These are phyloP conservation scores for Prosapia bicincta DNA, from an alignment of 2,888 invertebrate genomes.

Conservation along the genomic window DNA sequence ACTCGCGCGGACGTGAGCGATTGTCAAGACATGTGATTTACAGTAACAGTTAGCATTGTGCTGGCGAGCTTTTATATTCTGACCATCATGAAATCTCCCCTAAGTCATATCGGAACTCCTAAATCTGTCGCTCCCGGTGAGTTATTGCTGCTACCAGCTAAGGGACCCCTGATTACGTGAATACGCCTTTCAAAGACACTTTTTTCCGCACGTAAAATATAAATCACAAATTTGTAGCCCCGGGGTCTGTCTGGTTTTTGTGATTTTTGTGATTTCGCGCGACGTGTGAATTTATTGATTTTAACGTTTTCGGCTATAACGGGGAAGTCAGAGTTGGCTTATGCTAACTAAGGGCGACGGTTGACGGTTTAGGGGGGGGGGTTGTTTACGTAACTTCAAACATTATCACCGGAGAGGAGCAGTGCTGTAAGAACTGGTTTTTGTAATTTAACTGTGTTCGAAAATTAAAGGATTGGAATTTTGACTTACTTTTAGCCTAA, in stretches of 20 bases:
- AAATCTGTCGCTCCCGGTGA: conserved; percentile 18
- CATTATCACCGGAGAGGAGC: neutral
- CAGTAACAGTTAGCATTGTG: neutral
- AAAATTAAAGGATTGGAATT: no score
- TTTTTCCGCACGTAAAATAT: conserved; percentile 16
- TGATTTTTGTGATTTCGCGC: conserved; percentile 1
- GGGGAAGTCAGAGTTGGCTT: conserved; percentile 4
- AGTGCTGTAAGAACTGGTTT: neutral
- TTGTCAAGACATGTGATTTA: neutral
- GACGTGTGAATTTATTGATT: conserved; percentile 17
- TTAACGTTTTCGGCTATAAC: neutral
- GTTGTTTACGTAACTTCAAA: conserved; percentile 16
- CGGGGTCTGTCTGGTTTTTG: neutral
- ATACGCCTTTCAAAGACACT: conserved; percentile 14
- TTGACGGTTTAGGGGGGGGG: conserved; percentile 8
- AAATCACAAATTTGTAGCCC: conserved; percentile 20
- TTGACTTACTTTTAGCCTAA: no score
- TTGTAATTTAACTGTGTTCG: neutral
- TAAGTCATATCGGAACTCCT: conserved; percentile 22
- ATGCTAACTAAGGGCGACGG: conserved; percentile 22
- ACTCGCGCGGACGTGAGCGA: neutral
- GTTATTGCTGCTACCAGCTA: conserved; percentile 6
- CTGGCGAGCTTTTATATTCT: neutral
- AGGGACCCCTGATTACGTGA: neutral
- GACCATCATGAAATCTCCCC: conserved; percentile 12